Conservation (phyloP, 2,113 vertebrate species). For the Silurus asotus region DNA sequence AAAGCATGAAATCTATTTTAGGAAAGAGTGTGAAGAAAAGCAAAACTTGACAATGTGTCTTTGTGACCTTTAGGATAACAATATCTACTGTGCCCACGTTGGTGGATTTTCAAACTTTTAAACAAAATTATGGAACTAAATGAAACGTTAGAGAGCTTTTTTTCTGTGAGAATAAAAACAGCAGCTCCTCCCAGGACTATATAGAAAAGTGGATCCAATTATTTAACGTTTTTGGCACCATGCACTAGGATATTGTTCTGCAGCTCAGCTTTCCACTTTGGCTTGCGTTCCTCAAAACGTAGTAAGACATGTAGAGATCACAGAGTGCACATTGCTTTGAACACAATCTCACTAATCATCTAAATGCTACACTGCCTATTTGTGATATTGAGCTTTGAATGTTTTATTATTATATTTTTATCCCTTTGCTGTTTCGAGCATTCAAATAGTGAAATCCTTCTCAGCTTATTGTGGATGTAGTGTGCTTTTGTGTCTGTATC, state of each 20-base stretch:
- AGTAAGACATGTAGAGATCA: background rate
- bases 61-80: background rate
- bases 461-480: background rate
- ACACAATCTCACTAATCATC: constrained; percentile 7
- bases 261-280: constrained; percentile 13
- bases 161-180: constrained; percentile 12
- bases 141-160: background rate
- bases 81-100: background rate
- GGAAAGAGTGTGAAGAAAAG: constrained; percentile 9
- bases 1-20: background rate
- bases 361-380: background rate
- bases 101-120: background rate
- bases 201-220: constrained; percentile 15
- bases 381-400: background rate
- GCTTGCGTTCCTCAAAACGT: background rate
- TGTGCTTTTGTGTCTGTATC: background rate
- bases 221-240: constrained; percentile 7
- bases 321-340: background rate
- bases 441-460: background rate
- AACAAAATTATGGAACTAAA: constrained; percentile 11
- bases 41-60: background rate
- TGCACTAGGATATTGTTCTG: background rate
- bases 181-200: constrained; percentile 3
- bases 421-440: background rate
- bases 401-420: background rate